Base-by-base conservation (phyloP, 2,797 vertebrate genomes). In the Glossophaga mutica region DNA sequence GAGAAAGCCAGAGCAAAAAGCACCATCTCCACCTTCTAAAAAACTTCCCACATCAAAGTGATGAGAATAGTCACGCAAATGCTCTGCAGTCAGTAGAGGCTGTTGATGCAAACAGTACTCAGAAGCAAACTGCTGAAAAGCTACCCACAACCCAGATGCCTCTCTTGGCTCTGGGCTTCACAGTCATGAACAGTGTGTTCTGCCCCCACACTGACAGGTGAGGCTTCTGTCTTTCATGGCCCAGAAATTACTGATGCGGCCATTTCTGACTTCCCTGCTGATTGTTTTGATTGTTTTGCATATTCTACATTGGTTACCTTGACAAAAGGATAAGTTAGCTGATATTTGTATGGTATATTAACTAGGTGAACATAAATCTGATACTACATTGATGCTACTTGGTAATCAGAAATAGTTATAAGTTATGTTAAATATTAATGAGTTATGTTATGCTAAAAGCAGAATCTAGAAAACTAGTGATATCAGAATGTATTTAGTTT, bases 1-100 rank as follows among this genome's bases (percentile, higher is more conserved):
- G 26, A 99, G 98, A 96, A 99, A 98, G 90, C 99, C 98, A 91
- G 99, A 99, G 94, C 99, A 99, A 93, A 99, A 99, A 98, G 21
- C 99, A 18, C 99, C 99, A 14, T 98, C 98, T 0, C 99, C 99
- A 4, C 99, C 99, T 11, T 98, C 96, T 42, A 97, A 96, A 98
- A 97, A 93, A 48, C 82, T 83, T 97, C 57, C 97, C 97, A 78
- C 98, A 99, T 94, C 97, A 98, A 37, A 98, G 92, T 57, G 90
- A 65, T 26, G 87, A 97, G 84, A 95, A 84, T 94, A 96, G n/a
- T 70, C 98, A 97, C 78, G 87, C 96, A 84, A 96, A 96, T 82
- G 98, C 79, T 89, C 95, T 32, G 21, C 73, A 96, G 29, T 94
- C 95, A 50, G 93, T 76, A 90, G 57, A 24, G 12, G 76, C 95